Conservation (phyloP, 2,113 vertebrate genomes). For the Casuarius casuarius region DNA sequence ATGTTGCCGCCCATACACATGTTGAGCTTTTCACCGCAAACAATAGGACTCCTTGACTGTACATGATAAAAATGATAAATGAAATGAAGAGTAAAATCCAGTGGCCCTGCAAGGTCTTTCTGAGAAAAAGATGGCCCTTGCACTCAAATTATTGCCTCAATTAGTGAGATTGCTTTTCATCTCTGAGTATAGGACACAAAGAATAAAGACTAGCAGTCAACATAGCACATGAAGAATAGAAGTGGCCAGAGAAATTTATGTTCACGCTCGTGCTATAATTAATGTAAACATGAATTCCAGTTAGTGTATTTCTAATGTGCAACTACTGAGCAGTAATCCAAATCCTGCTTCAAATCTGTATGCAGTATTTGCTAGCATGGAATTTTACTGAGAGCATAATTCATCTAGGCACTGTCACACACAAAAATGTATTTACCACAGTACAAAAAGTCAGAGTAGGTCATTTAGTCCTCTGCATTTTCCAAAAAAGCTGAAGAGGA, state of each 20-base stretch:
- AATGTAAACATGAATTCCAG: neutral
- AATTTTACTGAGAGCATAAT: slow-evolving; percentile 9
- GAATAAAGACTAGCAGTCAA: neutral
- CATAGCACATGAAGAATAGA: neutral
- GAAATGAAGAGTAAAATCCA: neutral
- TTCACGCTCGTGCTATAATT: neutral
- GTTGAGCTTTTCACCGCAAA: neutral
- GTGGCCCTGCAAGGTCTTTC: neutral
- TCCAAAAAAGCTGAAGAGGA: neutral
- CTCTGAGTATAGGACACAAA: neutral
- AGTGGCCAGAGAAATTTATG: neutral
- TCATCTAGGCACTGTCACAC: slow-evolving; percentile 9
- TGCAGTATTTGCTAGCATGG: neutral
- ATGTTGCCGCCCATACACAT: neutral
- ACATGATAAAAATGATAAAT: neutral
- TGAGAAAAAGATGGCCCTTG: neutral
- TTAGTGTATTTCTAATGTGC: neutral
- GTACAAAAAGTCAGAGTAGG: slow-evolving; percentile 43
- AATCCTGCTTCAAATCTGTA: neutral
- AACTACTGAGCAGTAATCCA: neutral
- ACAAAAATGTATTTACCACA: slow-evolving; percentile 6
- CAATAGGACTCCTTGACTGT: neutral
- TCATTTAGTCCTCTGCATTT: neutral
- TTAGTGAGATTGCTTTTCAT: neutral
- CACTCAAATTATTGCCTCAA: neutral